These are phyloP conservation scores for Corynorhinus townsendii DNA, from an alignment of 2,113 vertebrate genomes.

Conservation along the genomic window DNA sequence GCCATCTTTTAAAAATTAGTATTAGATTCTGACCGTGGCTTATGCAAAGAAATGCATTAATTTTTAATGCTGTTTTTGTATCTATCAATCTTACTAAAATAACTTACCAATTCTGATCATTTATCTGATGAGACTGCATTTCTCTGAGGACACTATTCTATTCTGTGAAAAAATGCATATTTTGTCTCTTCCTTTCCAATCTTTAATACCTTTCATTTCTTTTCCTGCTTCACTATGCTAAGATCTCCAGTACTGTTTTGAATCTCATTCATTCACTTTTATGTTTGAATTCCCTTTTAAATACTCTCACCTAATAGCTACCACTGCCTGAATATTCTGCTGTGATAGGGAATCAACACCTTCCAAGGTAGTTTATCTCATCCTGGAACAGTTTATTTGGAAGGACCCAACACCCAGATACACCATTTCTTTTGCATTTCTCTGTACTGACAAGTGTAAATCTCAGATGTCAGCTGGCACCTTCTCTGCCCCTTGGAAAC, in stretches of 20 bases:
- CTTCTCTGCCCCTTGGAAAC: background rate
- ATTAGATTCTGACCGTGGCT: background rate
- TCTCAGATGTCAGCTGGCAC: background rate
- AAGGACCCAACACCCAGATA: background rate
- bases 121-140: background rate
- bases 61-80: slow-evolving; percentile 27
- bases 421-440: background rate
- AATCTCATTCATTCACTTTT: background rate
- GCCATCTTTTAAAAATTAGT: slow-evolving; percentile 13
- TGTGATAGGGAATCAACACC: background rate
- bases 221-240: background rate
- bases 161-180: background rate
- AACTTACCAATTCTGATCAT: slow-evolving; percentile 47
- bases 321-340: background rate
- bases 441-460: slow-evolving; percentile 17
- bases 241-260: background rate
- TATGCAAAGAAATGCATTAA: slow-evolving; percentile 36
- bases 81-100: slow-evolving; percentile 22
- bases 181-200: slow-evolving; percentile 15
- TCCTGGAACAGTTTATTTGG: slow-evolving; percentile 10
- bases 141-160: slow-evolving; percentile 35
- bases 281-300: background rate
- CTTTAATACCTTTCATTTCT: background rate
- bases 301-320: background rate
- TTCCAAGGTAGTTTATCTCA: background rate